Evolutionary conservation across 1,140 invertebrate genomes (phyloP).

Genomic region (Magallana angulata): DNA sequence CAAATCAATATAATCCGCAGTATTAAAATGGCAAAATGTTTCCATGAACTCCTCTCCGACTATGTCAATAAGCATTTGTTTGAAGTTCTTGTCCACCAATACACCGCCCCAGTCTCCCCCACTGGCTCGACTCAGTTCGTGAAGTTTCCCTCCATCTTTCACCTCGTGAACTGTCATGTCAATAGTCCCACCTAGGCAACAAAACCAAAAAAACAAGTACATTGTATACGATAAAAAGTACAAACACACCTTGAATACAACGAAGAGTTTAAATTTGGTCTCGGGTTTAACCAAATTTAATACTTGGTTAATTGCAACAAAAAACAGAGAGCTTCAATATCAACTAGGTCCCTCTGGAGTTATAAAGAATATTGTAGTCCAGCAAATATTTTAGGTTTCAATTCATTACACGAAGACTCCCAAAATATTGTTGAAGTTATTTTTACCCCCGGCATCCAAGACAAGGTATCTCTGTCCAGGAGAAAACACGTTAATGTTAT

Average conservation of each 20-base stretch:
- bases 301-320: too few species aligned
- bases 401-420: too few species aligned
- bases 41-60: conserved; percentile 59
- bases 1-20: conserved; percentile 43
- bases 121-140: conserved; percentile 31
- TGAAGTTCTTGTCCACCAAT: neutral
- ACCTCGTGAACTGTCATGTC: conserved; percentile 40
- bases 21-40: conserved; percentile 59
- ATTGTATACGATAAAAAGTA: too few species aligned
- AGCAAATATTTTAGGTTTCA: too few species aligned
- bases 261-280: too few species aligned
- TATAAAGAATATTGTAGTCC: too few species aligned
- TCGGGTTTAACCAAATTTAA: too few species aligned
- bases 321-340: too few species aligned
- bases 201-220: neutral
- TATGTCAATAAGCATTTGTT: neutral
- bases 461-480: conserved; percentile 31
- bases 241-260: too few species aligned
- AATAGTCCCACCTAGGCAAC: conserved; percentile 43
- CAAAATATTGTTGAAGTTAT: too few species aligned
- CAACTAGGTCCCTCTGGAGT: too few species aligned
- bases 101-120: conserved; percentile 27
- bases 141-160: neutral
- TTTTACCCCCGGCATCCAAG: conserved; percentile 40
- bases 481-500: neutral